Conservation (phyloP, 1,140 invertebrate species). For the Lepeophtheirus salmonis region DNA sequence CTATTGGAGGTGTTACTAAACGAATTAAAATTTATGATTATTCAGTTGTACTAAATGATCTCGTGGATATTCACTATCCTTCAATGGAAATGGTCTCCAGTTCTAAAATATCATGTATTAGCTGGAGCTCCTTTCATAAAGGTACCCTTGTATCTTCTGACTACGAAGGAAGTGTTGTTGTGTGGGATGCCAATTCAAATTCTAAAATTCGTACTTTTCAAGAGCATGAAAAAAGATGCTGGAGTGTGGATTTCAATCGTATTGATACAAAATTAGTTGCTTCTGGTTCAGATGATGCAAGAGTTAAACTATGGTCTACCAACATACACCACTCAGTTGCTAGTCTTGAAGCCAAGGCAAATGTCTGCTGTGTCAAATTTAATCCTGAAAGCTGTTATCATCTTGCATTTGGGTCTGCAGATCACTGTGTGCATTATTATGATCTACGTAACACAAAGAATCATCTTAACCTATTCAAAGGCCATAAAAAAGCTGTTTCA, state of each 20-base stretch:
- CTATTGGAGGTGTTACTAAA: conserved; percentile 86
- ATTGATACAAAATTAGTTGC: conserved; percentile 76
- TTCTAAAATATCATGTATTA: conserved; percentile 85
- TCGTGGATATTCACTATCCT: conserved; percentile 76
- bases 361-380: conserved; percentile 92
- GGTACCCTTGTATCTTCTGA: conserved; percentile 73
- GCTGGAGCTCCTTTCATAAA: conserved; percentile 86
- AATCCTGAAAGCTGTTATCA: conserved; percentile 67
- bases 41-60: conserved; percentile 57
- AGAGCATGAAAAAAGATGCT: conserved; percentile 88
- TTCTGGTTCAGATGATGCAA: conserved; percentile 80
- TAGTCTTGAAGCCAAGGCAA: conserved; percentile 69
- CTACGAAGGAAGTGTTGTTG: conserved; percentile 78
- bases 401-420: conserved; percentile 81
- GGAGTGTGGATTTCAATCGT: conserved; percentile 89
- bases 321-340: conserved; percentile 69
- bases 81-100: conserved; percentile 76
- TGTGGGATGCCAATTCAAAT: conserved; percentile 78
- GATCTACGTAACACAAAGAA: conserved; percentile 69
- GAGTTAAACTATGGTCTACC: conserved; percentile 81
- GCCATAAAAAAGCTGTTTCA: conserved; percentile 83
- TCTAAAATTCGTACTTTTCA: conserved; percentile 43
- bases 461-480: conserved; percentile 64
- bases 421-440: conserved; percentile 93
- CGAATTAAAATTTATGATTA: conserved; percentile 88